Conservation (phyloP, 1,140 invertebrate genomes). For the Orchestia grillus region DNA sequence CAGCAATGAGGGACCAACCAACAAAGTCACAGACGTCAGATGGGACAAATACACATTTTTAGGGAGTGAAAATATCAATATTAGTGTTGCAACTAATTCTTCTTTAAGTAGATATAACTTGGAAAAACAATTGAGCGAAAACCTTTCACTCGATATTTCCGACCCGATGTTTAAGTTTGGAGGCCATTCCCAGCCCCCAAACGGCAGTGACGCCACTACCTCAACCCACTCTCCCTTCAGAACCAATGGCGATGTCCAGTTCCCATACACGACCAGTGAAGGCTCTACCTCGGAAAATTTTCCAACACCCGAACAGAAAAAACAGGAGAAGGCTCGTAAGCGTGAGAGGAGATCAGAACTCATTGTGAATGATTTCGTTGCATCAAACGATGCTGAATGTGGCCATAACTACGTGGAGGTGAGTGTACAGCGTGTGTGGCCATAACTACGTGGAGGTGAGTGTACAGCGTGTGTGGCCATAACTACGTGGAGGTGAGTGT, state of each 20-base stretch:
- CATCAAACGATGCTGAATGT: not conserved
- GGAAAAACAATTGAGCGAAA: not conserved
- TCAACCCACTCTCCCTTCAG: not conserved
- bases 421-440: conserved; percentile 61
- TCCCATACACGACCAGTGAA: not conserved
- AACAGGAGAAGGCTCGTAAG: not conserved
- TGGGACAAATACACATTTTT: not conserved
- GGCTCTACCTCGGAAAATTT: not conserved
- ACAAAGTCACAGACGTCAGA: conserved; percentile 26
- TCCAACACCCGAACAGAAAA: not conserved
- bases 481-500: too few species aligned
- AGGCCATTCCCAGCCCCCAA: not conserved
- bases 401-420: conserved; percentile 62
- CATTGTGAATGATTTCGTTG: not conserved
- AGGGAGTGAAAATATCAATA: not conserved
- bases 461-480: too few species aligned
- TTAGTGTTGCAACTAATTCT: not conserved
- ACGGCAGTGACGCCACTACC: not conserved
- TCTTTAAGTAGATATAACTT: not conserved
- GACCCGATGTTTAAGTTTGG: not conserved
- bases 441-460: not conserved
- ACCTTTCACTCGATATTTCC: not conserved
- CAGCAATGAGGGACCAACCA: conserved; percentile 34
- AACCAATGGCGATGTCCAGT: not conserved
- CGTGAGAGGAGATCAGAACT: not conserved